phyloP scores from a whole-genome alignment of 2,888 invertebrate species.

The Tortrix viridana region DNA sequence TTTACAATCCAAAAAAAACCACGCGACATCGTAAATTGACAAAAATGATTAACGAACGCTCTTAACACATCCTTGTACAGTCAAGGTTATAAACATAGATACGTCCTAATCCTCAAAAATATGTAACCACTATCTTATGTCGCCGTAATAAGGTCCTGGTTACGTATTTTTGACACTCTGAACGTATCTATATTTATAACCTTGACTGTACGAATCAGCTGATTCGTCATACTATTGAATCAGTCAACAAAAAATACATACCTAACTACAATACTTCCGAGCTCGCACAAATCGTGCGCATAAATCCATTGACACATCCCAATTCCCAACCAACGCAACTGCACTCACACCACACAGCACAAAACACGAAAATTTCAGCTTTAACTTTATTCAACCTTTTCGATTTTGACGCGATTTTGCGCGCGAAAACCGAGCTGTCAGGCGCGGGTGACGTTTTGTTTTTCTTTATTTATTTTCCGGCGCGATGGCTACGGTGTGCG shows the following conservation, averaged over 20 bases:
- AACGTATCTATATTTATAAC: too few species aligned
- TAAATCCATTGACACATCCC: slow-evolving; percentile 78
- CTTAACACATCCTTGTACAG: slow-evolving; percentile 33
- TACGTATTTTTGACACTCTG: too few species aligned
- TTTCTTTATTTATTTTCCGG: slow-evolving; percentile 52
- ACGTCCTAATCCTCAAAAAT: too few species aligned
- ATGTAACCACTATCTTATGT: too few species aligned
- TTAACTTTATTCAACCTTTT: slow-evolving; percentile 1
- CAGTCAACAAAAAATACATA: slow-evolving; percentile 51
- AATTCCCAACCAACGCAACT: slow-evolving; percentile 40
- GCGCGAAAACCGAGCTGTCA: slow-evolving; percentile 37
- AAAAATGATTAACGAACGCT: slow-evolving; percentile 30
- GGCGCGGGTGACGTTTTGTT: slow-evolving; percentile 46
- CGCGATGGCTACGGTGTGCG: slow-evolving; percentile 53
- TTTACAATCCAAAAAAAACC: neutral
- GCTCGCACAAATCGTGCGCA: slow-evolving; percentile 53
- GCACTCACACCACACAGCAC: slow-evolving; percentile 43
- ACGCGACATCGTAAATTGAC: slow-evolving; percentile 18
- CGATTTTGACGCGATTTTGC: slow-evolving; percentile 26
- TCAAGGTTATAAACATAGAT: too few species aligned
- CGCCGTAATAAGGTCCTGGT: too few species aligned
- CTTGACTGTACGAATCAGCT: slow-evolving; percentile 58
- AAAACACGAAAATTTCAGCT: slow-evolving; percentile 37
- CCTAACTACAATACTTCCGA: slow-evolving; percentile 68
- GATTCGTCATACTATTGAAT: slow-evolving; percentile 45